Conservation (phyloP, 37 sponge, comb jelly and placozoan genomes). For the Agelas oroides region DNA sequence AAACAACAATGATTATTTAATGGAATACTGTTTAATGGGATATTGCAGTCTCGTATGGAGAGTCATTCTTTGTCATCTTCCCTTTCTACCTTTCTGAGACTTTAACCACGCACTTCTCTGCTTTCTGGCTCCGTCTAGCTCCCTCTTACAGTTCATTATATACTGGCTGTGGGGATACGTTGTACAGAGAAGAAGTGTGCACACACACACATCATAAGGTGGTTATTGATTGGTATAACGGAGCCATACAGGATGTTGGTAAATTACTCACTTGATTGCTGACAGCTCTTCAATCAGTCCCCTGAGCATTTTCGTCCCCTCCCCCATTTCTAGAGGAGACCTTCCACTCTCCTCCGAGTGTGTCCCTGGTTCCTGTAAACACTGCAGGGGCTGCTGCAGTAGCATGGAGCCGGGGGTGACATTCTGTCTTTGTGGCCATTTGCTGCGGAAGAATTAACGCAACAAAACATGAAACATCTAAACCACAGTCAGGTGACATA, state of each 20-base stretch:
- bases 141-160: conserved; percentile 68
- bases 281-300: conserved; percentile 71
- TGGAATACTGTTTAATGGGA: too few relatives aligned
- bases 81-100: conserved; percentile 13
- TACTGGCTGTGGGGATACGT: conserved; percentile 36
- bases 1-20: not conserved
- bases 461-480: too few relatives aligned
- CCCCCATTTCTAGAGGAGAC: not conserved
- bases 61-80: not conserved
- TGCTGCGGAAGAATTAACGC: too few relatives aligned
- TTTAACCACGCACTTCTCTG: conserved; percentile 46
- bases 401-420: not conserved
- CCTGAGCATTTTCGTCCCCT: conserved; percentile 27
- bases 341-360: not conserved
- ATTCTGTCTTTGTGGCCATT: too few relatives aligned
- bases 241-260: too few relatives aligned
- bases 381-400: not conserved
- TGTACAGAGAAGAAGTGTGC: too few relatives aligned
- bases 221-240: not conserved
- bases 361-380: not conserved
- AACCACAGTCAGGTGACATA: too few relatives aligned
- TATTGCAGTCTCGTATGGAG: too few relatives aligned
- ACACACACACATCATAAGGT: too few relatives aligned
- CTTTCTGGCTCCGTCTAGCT: conserved; percentile 48
- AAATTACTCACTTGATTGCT: conserved; percentile 56